Base-by-base conservation (phyloP, 2,797 vertebrate genomes). In the Pelochelys cantorii region DNA sequence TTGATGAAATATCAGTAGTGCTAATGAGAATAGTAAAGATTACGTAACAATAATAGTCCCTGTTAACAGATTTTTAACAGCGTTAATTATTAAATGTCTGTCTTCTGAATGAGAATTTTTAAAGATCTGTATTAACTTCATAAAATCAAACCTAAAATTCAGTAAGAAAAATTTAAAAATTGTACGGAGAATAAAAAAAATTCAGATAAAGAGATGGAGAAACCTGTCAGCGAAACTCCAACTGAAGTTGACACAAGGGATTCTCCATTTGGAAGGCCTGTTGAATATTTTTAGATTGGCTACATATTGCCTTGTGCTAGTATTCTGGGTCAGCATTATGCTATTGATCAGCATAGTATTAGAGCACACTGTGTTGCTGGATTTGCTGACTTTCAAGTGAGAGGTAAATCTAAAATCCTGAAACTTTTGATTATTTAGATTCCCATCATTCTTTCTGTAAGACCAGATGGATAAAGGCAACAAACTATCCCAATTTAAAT, bases 21-120 rank as follows among this genome's bases (percentile, higher is more conserved):
- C 85, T 95, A 90, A 95, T 92, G 48, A 94, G 88, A 93, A 91
- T 94, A 95, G 92, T 92, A 94, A 84, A 87, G 57, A 92, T 94
- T 78, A 91, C 95, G 83, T 11, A 84, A 93, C 96, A 95, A 88
- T 62, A 89, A 31, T 78, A 83, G 56, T 94, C n/a, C 81, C 81
- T 91, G 80, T 90, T 74, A 93, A 92, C 91, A 86, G 81, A 89
- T 83, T 95, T 94, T 93, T 89, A 85, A 83, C 84, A 71, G 53
- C 80, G 56, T 87, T 96, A 82, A 79, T 87, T 86, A 93, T 90
- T 86, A 94, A 94, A 84, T 90, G 59, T 52, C 86, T 93, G 71
- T 95, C 90, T 93, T 92, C 88, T 77, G 68, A 91, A 88, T 93
- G 48, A 71, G 52, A 90, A 57, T 13, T 62, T 62, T 62, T 48